These are phyloP conservation scores for Paradoxurus hermaphroditus DNA, from an alignment of 2,113 vertebrate species.

Conservation along the genomic window DNA sequence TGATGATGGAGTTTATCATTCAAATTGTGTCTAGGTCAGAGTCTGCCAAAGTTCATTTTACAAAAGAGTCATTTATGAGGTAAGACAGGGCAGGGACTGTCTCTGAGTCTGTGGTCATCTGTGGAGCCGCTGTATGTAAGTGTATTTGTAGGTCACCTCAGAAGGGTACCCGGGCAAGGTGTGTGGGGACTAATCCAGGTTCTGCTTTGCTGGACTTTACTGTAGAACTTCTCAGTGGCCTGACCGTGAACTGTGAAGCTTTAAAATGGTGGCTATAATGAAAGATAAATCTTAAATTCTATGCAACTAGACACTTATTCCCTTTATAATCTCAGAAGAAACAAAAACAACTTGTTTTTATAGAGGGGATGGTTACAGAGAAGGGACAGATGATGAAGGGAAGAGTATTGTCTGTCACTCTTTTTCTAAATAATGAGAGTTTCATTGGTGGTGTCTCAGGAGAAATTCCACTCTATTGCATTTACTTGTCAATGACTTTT, in stretches of 20 bases:
- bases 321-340: not conserved
- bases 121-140: not conserved
- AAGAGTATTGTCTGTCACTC: not conserved
- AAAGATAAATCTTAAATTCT: not conserved
- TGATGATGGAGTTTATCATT: not conserved
- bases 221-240: not conserved
- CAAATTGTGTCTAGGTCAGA: not conserved
- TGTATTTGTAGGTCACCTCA: not conserved
- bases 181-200: not conserved
- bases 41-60: not conserved
- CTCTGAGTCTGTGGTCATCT: not conserved
- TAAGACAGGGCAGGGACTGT: not conserved
- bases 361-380: not conserved
- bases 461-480: not conserved
- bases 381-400: accelerated
- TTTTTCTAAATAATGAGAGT: not conserved
- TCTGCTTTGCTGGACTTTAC: not conserved
- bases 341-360: not conserved
- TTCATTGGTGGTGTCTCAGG: not conserved
- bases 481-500: not conserved
- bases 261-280: not conserved
- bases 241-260: not conserved
- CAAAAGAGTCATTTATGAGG: not conserved
- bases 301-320: not conserved
- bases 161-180: not conserved